Base-by-base conservation (phyloP, 2,888 invertebrate genomes). In the Lithophane socia region DNA sequence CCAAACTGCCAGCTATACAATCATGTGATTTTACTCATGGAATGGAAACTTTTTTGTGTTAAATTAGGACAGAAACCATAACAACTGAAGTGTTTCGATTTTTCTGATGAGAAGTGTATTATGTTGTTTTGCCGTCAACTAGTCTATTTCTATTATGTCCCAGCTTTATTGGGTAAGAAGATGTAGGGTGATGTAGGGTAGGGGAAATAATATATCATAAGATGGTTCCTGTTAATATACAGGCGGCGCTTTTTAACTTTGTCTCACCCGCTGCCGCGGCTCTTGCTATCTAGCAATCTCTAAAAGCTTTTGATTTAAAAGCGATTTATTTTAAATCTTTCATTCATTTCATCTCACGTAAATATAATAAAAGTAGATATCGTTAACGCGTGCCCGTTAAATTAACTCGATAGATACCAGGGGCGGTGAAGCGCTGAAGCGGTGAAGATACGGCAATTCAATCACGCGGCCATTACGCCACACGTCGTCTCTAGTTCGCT, bases 401-500 rank as follows among this genome's bases (percentile, higher is more conserved):
- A 93, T 93, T 93, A 93, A 93, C 92, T 92, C 91, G 90, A 95
- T 93, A 91, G 89, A 91, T 92, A 94, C 93, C 91, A 93, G 93
- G 94, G 89, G 91, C 89, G 87, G 88, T 88, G 89, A 89, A 88
- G 92, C 90, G 91, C 88, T 89, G 91, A 92, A 91, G 94, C 91
- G 92, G 91, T 91, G 91, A 92, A 92, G 92, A 94, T 94, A 93
- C 91, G 93, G 92, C 93, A 92, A 94, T 95, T 95, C 93, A 94
- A 95, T 95, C 94, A 92, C 91, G 91, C 90, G 91, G 90, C 93
- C 91, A 94, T 94, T 94, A 94, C 92, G 90, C 90, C 90, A 92
- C 91, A 90, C 91, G 91, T 89, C 89, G 88, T 89, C 89, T 89
- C 89, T 89, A 87, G 88, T 79, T 86, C 82, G 84, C 85, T 84